Evolutionary conservation across 2,797 vertebrate genomes (phyloP).

Genomic region (Gadopsis bispinosus): DNA sequence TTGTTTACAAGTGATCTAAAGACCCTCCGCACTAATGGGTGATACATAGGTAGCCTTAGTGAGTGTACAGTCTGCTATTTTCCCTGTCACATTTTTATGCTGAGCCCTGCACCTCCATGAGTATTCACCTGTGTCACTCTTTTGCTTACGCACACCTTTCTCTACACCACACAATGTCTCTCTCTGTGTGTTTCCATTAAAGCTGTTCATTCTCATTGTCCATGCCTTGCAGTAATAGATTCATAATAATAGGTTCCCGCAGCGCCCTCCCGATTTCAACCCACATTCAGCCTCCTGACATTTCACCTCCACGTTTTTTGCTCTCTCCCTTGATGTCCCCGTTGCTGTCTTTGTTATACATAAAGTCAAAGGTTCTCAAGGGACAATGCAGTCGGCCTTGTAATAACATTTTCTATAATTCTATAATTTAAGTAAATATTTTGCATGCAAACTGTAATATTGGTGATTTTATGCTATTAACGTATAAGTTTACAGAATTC

Average conservation of each 20-base stretch:
- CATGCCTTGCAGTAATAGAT: slow-evolving; percentile 19
- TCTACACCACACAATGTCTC: background rate
- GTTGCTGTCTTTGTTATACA: background rate
- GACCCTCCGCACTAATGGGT: background rate
- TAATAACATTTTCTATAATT: background rate
- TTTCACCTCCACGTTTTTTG: slow-evolving; percentile 7
- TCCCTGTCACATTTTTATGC: slow-evolving; percentile 32
- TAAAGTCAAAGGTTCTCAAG: background rate
- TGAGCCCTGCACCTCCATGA: slow-evolving; percentile 19
- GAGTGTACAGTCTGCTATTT: slow-evolving; percentile 1
- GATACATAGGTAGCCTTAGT: background rate
- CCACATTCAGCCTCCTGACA: background rate
- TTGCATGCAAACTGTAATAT: background rate
- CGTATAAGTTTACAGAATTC: background rate
- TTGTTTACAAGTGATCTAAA: slow-evolving; percentile 1
- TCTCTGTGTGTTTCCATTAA: slow-evolving; percentile 22
- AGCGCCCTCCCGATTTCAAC: background rate
- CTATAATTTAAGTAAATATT: background rate
- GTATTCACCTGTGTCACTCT: slow-evolving; percentile 35
- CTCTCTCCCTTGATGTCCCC: background rate
- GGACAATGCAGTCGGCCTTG: background rate
- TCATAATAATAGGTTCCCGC: slow-evolving; percentile 20
- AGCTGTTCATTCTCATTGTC: slow-evolving; percentile 25
- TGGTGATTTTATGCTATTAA: background rate
- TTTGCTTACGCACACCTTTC: slow-evolving; percentile 37